Base-by-base conservation (phyloP, 2,113 vertebrate genomes). In the Scopus umbretta region DNA sequence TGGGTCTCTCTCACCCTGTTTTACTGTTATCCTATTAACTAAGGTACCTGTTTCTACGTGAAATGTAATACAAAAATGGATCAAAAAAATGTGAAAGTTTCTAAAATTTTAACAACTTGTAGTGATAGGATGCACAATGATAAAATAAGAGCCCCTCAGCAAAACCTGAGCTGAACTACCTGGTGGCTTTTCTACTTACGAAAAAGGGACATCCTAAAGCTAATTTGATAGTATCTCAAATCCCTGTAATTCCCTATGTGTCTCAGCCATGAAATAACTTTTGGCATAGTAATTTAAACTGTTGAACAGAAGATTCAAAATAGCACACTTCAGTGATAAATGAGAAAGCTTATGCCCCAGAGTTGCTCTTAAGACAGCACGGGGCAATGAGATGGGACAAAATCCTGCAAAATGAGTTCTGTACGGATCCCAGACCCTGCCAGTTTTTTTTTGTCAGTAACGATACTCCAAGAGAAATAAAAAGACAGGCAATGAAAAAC, bases 401-500 rank as follows among this genome's bases (percentile, higher is more conserved):
- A 95, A 68, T 23, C 92, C 96, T 50, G 49, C 40, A 75, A 96
- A 93, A 27, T 71, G 78, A 88, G 75, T 40, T 89, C 95, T 95
- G 86, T 81, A 52, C 22, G 78, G 49, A 84, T 36, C 49, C 73
- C 75, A 76, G 92, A 87, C 68, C 62, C 80, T 76, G 70, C 65
- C 87, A 73, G 89, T 17, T 43, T 97, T 96, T 96, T 96, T 96
- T 89, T 52, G 58, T 36, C 74, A 50, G 82, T 52, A 92, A 56
- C 50, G 26, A 71, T 75, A 91, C 78, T 94, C 94, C 86, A 76
- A 86, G 89, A 96, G 89, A 97, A 96, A 95, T 81, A 91, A 95
- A 94, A 96, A 74, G 45, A 11, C 30, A 80, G 80, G 75, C 95
- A 21, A 67, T 73, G 92, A 96, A 97, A 97, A 97, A 94, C 65